A percentile compares a stretch with the other conserved stretches of the same genome.
phyloP scores from a whole-genome alignment of 1,140 invertebrate genomes.

The Phortica variegata region DNA sequence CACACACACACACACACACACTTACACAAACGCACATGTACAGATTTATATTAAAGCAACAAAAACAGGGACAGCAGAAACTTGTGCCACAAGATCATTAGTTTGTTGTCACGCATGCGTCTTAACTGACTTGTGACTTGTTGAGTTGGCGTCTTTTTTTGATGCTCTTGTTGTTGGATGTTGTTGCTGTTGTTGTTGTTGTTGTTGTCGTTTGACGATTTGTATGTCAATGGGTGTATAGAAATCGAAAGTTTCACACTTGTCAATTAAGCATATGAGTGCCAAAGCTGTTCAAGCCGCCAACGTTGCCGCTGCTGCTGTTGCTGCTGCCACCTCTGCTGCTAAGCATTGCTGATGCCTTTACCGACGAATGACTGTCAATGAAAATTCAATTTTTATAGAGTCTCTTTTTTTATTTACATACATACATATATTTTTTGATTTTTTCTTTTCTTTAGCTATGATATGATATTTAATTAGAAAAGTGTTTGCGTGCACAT shows the following conservation, averaged over 20 bases:
- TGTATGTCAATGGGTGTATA: conserved; percentile 53
- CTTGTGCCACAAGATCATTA: conserved; percentile 35
- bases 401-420: conserved; percentile 38
- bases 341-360: too few species aligned
- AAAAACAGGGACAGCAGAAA: neutral
- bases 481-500: conserved; percentile 29
- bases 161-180: conserved; percentile 5
- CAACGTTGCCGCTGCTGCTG: conserved; percentile 19
- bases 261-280: conserved; percentile 47
- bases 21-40: too few species aligned
- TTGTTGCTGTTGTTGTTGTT: neutral
- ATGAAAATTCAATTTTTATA: conserved; percentile 55
- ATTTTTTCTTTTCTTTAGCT: too few species aligned
- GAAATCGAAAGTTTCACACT: conserved; percentile 54
- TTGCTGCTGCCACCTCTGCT: conserved; percentile 14
- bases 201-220: conserved; percentile 17
- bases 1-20: too few species aligned
- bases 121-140: neutral
- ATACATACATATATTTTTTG: too few species aligned
- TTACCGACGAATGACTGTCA: conserved; percentile 52
- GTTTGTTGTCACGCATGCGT: conserved; percentile 8
- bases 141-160: neutral
- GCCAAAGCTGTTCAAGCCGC: neutral
- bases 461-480: conserved; percentile 36
- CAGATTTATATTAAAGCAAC: neutral